Conservation (phyloP, 2,113 vertebrate genomes). For the Tragelaphus strepsiceros region DNA sequence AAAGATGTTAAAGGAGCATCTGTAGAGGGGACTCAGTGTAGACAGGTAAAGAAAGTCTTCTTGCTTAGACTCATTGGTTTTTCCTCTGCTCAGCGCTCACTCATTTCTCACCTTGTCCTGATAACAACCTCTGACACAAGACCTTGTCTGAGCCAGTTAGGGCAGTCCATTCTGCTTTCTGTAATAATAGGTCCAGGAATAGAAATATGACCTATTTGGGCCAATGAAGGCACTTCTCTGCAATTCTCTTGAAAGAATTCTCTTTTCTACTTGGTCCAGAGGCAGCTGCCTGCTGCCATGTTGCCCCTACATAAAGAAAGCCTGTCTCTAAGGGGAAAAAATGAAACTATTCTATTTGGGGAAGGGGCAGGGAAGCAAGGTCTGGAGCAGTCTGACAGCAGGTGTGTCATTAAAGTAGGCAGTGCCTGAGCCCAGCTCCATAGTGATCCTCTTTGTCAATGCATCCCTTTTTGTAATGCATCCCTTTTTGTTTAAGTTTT, state of each 20-base stretch:
- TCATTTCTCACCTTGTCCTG: neutral
- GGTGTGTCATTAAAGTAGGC: neutral
- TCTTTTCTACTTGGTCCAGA: neutral
- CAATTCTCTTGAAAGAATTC: neutral
- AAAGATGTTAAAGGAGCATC: neutral
- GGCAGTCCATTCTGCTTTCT: neutral
- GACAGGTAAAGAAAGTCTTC: neutral
- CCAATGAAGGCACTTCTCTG: neutral
- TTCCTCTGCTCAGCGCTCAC: neutral
- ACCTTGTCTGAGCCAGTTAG: neutral
- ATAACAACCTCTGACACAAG: neutral
- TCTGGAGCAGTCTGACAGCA: neutral
- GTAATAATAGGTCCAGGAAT: neutral
- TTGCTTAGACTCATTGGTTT: neutral
- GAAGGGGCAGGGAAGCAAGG: neutral
- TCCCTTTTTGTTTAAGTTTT: neutral
- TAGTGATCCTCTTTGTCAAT: neutral
- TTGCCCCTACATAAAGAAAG: neutral
- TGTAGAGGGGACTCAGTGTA: neutral
- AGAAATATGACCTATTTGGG: neutral
- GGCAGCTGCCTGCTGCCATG: neutral
- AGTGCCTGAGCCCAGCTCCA: neutral
- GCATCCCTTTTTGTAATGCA: fast-evolving
- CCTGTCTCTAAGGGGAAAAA: neutral
- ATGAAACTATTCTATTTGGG: neutral